Evolutionary conservation across 1,140 invertebrate species (phyloP), one percentile per base, ranked within the genome.

Genomic region (Tetraneura akinire): DNA sequence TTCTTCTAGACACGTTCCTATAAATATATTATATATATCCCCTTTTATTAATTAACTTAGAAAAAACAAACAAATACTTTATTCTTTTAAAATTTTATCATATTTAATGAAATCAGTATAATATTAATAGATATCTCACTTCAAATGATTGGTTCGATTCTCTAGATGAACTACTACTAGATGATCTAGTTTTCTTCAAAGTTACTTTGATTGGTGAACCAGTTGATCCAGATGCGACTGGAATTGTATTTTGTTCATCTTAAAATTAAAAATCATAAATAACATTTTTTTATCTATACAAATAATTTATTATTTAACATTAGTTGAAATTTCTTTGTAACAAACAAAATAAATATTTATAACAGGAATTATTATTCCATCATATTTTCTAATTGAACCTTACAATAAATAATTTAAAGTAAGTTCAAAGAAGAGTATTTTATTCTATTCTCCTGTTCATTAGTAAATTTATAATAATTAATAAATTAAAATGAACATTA

Each of bases 141-240:
- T 78, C 23, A 47, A 78, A 78, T 13, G 74, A 76, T 26, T 76
- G 73, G 1, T 53, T 18, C 1, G 73, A 78, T 57, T 62, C 74
- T 60, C 74, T 78, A n/a, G 74, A 78, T 26, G 74, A 78, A 60
- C 21, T 78, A 47, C 74, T 78, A 37, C 74, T 62, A 57, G 37
- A n/a, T 42, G 74, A 78, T 13, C 55, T 78, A 29, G 55, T 78
- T 29, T 78, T 78, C 29, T 78, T 78, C 47, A 78, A 18, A 26
- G 74, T 78, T 23, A 78, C 74, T 62, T 78, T 78, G 18, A 78
- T 49, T 49, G 68, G 16, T 49, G 42, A 37, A 8, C 14, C 32
- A 45, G 37, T n/a, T 47, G 55, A 55, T 55, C 0, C 29, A 32
- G 16, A 21, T 29, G 18, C 47, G 16, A 21, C 1, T 57, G 13